These are phyloP conservation scores for Epicampocera succincta DNA, from an alignment of 2,888 invertebrate genomes.

Conservation along the genomic window DNA sequence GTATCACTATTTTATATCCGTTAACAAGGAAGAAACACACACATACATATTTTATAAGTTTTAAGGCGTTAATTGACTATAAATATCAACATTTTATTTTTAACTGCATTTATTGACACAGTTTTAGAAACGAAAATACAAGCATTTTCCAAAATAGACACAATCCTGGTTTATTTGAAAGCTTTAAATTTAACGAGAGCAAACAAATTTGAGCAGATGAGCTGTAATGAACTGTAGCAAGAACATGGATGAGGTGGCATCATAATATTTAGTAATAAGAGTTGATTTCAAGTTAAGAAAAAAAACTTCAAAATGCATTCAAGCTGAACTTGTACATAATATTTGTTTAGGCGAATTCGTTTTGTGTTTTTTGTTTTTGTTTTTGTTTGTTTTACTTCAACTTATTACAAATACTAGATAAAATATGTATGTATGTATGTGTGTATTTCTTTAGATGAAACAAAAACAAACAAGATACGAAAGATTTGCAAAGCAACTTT, in stretches of 20 bases:
- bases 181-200: constrained; percentile 23
- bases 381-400: neutral
- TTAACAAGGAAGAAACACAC: too few species aligned
- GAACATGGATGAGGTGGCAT: constrained; percentile 24
- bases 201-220: constrained; percentile 36
- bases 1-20: too few species aligned
- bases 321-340: constrained; percentile 8
- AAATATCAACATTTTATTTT: neutral
- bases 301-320: constrained; percentile 28
- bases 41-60: too few species aligned
- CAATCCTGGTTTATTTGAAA: neutral
- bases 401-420: neutral
- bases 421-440: too few species aligned
- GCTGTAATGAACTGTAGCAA: constrained; percentile 25
- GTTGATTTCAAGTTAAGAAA: neutral
- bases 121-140: neutral
- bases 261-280: constrained; percentile 29
- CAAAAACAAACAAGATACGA: constrained; percentile 3
- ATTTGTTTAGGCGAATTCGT: neutral
- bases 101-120: constrained; percentile 7
- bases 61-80: neutral
- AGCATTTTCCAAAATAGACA: neutral
- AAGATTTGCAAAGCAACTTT: constrained; percentile 1
- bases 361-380: neutral
- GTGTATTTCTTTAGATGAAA: constrained; percentile 17